phyloP scores from a whole-genome alignment of 2,797 vertebrate species.

The Chelonia mydas region DNA sequence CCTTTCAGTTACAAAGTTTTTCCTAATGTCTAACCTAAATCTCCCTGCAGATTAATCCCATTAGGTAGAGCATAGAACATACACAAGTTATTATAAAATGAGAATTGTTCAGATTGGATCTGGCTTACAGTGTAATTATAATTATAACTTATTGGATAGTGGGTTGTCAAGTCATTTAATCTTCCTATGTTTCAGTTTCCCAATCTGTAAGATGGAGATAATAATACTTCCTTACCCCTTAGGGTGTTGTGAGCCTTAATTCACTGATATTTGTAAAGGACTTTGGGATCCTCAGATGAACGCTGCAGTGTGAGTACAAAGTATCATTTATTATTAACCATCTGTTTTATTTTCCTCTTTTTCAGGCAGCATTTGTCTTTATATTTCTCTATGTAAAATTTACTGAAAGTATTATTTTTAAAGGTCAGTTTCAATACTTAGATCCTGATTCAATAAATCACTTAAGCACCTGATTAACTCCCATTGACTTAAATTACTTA shows the following conservation, averaged over 20 bases:
- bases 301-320: not conserved
- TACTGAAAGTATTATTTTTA: not conserved
- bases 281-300: not conserved
- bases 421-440: not conserved
- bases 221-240: not conserved
- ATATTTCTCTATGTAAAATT: not conserved
- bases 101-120: not conserved
- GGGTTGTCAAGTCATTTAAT: not conserved
- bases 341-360: not conserved
- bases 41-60: not conserved
- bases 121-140: not conserved
- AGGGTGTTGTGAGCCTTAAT: fast-evolving
- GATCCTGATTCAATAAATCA: not conserved
- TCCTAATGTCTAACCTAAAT: not conserved
- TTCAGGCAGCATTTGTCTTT: not conserved
- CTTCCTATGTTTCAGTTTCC: not conserved
- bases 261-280: not conserved
- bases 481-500: constrained; percentile 26
- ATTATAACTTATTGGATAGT: not conserved
- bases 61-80: not conserved
- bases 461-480: not conserved
- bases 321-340: not conserved
- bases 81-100: not conserved
- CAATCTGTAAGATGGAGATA: not conserved
- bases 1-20: not conserved